Evolutionary conservation across 2,113 vertebrate genomes (phyloP), one percentile per base, ranked within the genome.

Genomic region (Odontophorus gujanensis): DNA sequence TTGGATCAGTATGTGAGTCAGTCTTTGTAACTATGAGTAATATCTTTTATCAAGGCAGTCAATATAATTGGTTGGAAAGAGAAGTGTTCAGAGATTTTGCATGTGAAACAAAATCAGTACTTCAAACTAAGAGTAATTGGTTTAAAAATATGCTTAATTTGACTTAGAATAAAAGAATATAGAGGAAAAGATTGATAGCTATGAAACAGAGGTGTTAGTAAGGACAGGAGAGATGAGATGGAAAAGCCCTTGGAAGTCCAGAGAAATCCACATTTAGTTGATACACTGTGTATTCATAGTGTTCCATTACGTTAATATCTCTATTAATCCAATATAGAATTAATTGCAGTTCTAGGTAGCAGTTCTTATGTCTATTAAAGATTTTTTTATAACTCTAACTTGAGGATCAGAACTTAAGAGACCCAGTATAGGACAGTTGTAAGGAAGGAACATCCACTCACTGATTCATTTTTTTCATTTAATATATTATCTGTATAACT

Each of bases 21-120:
- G 26, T 76, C 38, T 85, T 85, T 81, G 59, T 71, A 81, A 11
- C 2, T 87, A 7, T 50, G 11, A 77, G 3, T 62, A 77, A 25
- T 74, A 63, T 10, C 12, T 90, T 82, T 57, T 83, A 15, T 77
- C 43, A 63, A 71, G 63, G 8, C 6, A 25, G 5, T 38, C 63
- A 21, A 17, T 80, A 6, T 7, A 40, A 36, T 32, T 55, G 12
- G 2, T 79, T 89, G 57, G 61, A 36, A 17, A 83, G 17, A 74
- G 30, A 42, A 34, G 24, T 32, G 7, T 53, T 17, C 38, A 55
- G 19, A 21, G 26, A 74, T 59, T 77, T 58, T 57, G 66, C 6
- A 5, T 88, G 16, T 89, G 43, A 91, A 90, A 85, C 48, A 85
- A 82, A 72, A 61, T 36, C 48, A n/a, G 13, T 86, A 63, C 78